These are phyloP conservation scores for Opisthograptis luteolata DNA, from an alignment of 2,888 invertebrate genomes.

Conservation along the genomic window DNA sequence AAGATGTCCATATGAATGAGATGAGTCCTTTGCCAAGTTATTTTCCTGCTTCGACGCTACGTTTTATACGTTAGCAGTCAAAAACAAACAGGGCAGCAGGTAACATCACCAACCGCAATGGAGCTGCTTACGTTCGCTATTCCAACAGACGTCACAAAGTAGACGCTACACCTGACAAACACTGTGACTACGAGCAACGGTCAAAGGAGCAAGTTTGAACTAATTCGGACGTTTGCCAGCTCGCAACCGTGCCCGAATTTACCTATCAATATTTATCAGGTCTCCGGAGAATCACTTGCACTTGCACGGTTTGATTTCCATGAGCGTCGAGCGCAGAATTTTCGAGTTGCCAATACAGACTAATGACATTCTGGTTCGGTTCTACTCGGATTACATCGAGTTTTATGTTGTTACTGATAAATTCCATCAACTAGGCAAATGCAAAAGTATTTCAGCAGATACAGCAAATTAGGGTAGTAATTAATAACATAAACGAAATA, in stretches of 20 bases:
- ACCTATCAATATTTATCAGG: conserved; percentile 68
- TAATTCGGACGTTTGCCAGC: conserved; percentile 65
- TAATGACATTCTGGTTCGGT: not conserved
- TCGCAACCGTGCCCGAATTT: conserved; percentile 48
- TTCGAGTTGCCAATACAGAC: conserved; percentile 25
- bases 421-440: conserved; percentile 13
- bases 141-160: conserved; percentile 39
- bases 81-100: conserved; percentile 24
- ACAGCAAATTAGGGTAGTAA: conserved; percentile 4
- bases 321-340: conserved; percentile 39
- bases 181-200: conserved; percentile 43
- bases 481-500: conserved; percentile 14
- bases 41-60: not conserved
- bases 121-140: conserved; percentile 20
- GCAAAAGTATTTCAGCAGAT: conserved; percentile 12
- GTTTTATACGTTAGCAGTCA: not conserved
- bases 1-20: too few species aligned
- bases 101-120: conserved; percentile 25
- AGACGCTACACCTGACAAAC: conserved; percentile 51
- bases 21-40: not conserved
- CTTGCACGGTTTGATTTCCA: conserved; percentile 34
- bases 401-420: conserved; percentile 16
- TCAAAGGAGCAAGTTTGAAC: conserved; percentile 67
- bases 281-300: conserved; percentile 38
- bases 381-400: conserved; percentile 7